phyloP scores from a whole-genome alignment of 1,140 invertebrate species.

The Drosophila watanabei region DNA sequence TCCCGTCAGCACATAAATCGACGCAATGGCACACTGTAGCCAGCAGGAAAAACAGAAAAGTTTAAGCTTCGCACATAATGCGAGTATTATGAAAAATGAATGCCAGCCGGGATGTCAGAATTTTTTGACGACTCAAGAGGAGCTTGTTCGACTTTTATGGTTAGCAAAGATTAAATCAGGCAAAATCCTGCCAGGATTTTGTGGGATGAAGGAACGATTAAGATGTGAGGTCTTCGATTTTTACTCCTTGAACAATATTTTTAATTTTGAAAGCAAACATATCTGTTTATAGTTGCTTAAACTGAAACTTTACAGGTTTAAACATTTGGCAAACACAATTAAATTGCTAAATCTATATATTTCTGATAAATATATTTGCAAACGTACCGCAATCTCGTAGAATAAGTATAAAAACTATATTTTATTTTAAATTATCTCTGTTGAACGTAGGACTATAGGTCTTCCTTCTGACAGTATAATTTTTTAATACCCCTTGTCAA shows the following conservation, averaged over 20 bases:
- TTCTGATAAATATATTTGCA: background rate
- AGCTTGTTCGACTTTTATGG: constrained; percentile 23
- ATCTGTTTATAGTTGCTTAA: background rate
- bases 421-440: background rate
- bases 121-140: constrained; percentile 17
- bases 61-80: constrained; percentile 27
- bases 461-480: constrained; percentile 8
- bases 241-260: background rate
- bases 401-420: background rate
- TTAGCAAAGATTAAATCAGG: constrained; percentile 27
- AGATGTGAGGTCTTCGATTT: background rate
- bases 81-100: constrained; percentile 48
- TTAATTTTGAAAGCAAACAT: background rate
- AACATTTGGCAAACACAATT: background rate
- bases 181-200: constrained; percentile 3
- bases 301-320: background rate
- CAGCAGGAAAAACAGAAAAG: constrained; percentile 11
- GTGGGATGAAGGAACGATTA: background rate
- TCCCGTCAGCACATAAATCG: constrained; percentile 58
- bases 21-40: constrained; percentile 64
- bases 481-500: background rate
- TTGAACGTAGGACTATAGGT: background rate
- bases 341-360: background rate
- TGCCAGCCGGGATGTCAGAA: constrained; percentile 37
- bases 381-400: background rate